Conservation (phyloP, 1,140 invertebrate species). For the Drosophila kohkoa region DNA sequence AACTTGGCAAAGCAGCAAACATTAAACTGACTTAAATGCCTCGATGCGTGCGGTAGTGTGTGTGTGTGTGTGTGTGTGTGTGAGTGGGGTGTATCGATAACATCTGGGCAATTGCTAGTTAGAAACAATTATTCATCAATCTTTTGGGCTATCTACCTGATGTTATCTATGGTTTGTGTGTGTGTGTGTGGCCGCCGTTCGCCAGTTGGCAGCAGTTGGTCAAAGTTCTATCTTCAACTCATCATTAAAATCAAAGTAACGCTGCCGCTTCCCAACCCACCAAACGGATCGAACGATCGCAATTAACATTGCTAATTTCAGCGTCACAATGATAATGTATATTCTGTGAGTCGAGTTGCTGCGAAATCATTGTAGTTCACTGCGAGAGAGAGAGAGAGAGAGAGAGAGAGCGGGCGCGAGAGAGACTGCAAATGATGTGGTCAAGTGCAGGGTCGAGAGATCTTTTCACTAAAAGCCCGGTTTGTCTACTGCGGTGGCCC, state of each 20-base stretch:
- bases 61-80: background rate
- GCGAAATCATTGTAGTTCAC: constrained; percentile 40
- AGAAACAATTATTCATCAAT: constrained; percentile 47
- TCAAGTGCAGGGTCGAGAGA: constrained; percentile 32
- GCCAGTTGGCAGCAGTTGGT: constrained; percentile 22
- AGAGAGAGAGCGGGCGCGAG: background rate
- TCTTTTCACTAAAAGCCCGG: constrained; percentile 17
- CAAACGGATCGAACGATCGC: constrained; percentile 3
- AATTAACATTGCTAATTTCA: constrained; percentile 31
- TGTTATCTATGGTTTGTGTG: constrained; percentile 26
- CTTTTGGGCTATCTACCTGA: constrained; percentile 36
- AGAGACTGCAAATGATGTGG: background rate
- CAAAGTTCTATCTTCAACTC: constrained; percentile 20
- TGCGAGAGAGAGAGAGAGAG: constrained; percentile 2
- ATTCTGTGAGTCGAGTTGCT: background rate
- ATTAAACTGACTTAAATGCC: background rate
- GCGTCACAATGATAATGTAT: constrained; percentile 33
- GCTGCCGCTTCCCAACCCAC: constrained; percentile 3
- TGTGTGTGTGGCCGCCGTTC: constrained; percentile 21
- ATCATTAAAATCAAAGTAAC: constrained; percentile 42
- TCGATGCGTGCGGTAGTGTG: too few relatives aligned
- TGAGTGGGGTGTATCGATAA: background rate
- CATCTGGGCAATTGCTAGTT: constrained; percentile 15
- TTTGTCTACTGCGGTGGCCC: constrained; percentile 28
- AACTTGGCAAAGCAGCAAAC: background rate